A percentile compares a stretch with the other conserved stretches of the same genome.
Evolutionary conservation across 2,797 vertebrate species (phyloP).

Genomic region (Graptemys geographica): DNA sequence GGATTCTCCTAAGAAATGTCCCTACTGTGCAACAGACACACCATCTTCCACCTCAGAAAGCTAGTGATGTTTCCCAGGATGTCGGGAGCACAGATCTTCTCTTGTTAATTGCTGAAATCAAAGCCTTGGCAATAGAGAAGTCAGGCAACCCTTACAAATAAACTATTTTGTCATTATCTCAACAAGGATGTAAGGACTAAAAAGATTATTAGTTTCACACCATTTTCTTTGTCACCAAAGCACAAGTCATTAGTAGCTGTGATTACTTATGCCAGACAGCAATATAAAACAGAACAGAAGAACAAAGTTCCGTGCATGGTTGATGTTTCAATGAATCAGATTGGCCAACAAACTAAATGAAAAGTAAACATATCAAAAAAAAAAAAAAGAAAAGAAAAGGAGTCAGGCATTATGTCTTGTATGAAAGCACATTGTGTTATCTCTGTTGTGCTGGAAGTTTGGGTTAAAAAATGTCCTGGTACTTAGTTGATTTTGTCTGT

Average conservation of each 20-base stretch:
- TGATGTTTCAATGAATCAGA: constrained; percentile 14
- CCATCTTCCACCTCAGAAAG: background rate
- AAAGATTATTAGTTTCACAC: constrained; percentile 23
- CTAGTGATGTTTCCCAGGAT: background rate
- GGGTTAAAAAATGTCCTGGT: constrained; percentile 29
- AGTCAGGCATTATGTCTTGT: background rate
- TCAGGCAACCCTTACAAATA: constrained; percentile 38
- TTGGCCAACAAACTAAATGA: constrained; percentile 26
- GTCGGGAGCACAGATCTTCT: background rate
- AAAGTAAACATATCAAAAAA: constrained; percentile 1
- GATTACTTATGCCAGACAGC: background rate
- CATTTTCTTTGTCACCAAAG: constrained; percentile 30
- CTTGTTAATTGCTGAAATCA: constrained; percentile 40
- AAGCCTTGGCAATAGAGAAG: background rate
- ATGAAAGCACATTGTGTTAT: background rate
- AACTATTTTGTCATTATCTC: background rate
- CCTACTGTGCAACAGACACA: background rate
- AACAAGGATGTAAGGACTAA: constrained; percentile 30
- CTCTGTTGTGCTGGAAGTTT: constrained; percentile 6
- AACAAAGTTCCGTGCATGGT: background rate
- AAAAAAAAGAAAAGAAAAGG: background rate
- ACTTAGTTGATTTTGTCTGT: background rate
- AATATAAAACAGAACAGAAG: constrained; percentile 38
- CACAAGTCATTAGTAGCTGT: constrained; percentile 12
- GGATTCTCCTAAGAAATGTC: background rate